These are phyloP conservation scores for Theristicus caerulescens DNA, from an alignment of 2,113 vertebrate genomes.

Conservation along the genomic window DNA sequence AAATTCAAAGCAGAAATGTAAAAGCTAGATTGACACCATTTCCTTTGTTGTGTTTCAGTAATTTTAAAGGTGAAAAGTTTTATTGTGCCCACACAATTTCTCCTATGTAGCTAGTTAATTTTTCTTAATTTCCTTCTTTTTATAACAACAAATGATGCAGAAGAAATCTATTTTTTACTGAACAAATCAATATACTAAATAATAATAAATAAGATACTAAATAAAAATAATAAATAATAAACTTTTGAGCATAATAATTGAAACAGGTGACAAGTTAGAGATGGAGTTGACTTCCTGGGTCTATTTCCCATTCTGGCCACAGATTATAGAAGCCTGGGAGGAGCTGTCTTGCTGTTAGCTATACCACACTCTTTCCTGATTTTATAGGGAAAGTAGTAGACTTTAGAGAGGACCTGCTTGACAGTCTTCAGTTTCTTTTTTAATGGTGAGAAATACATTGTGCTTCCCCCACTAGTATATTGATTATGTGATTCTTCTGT, in stretches of 20 bases:
- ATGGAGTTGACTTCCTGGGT: background rate
- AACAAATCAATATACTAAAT: background rate
- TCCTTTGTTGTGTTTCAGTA: background rate
- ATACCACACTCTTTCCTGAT: background rate
- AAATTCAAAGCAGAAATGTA: background rate
- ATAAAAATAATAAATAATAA: no score
- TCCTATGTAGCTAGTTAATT: background rate
- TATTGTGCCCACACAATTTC: background rate
- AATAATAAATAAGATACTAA: no score
- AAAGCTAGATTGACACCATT: background rate
- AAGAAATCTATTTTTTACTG: background rate
- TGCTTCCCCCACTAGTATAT: fast-evolving
- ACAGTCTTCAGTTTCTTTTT: background rate
- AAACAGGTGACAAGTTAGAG: background rate
- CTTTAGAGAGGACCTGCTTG: background rate
- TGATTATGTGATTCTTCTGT: background rate
- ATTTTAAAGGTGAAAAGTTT: background rate
- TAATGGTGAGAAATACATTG: background rate
- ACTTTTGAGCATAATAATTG: background rate
- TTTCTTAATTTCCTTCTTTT: background rate
- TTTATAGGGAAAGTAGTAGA: background rate
- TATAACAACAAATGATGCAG: background rate
- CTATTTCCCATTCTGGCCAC: background rate
- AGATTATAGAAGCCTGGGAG: background rate
- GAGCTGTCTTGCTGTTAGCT: background rate